Conservation (phyloP, 2,113 vertebrate species). For the Hyperopisus bebe region DNA sequence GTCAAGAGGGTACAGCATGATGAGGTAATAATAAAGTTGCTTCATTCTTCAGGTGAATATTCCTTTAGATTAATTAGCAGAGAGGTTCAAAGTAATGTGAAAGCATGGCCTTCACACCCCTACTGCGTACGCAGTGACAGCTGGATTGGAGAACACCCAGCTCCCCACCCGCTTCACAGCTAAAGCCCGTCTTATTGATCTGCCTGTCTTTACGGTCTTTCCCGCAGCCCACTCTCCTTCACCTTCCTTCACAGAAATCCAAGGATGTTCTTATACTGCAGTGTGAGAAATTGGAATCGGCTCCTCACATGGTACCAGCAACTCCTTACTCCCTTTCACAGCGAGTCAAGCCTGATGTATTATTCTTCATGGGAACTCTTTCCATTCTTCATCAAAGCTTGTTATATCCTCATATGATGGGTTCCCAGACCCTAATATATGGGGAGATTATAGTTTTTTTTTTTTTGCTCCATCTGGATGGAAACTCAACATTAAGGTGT, state of each 20-base stretch:
- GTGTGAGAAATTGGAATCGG: constrained; percentile 43
- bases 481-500: constrained; percentile 39
- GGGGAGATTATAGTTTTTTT: constrained; percentile 42
- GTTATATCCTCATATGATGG: constrained; percentile 53
- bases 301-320: constrained; percentile 26
- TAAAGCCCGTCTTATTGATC: constrained; percentile 24
- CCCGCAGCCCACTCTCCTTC: constrained; percentile 3
- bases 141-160: background rate
- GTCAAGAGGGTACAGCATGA: background rate
- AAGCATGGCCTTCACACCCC: background rate
- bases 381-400: constrained; percentile 43
- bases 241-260: constrained; percentile 6
- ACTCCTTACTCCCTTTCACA: constrained; percentile 35
- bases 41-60: background rate
- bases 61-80: background rate
- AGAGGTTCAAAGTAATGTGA: background rate
- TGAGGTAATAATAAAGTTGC: background rate
- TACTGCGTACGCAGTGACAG: background rate
- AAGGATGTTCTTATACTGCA: constrained; percentile 38
- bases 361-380: constrained; percentile 43
- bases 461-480: constrained; percentile 37
- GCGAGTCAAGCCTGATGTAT: constrained; percentile 49
- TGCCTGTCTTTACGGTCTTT: background rate
- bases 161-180: background rate
- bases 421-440: constrained; percentile 44